Percentiles rank a stretch among this genome's conserved stretches.
Evolutionary conservation across 2,888 invertebrate species (phyloP).

Genomic region (Trichogramma evanescens): DNA sequence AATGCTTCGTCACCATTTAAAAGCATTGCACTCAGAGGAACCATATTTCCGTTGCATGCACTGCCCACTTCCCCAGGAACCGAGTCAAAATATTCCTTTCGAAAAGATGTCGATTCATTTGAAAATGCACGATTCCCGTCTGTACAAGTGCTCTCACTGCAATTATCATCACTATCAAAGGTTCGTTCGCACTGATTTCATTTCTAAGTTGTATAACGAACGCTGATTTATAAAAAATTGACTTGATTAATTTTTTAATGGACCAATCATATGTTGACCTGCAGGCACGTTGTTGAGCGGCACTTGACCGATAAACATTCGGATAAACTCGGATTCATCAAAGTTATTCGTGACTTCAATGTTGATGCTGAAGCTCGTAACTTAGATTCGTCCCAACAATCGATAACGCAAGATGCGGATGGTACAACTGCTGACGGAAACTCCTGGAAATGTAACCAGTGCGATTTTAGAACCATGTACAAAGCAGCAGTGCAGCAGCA

Average conservation of each 20-base stretch:
- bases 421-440: conserved; percentile 46
- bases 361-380: too few relatives aligned
- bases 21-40: conserved; percentile 61
- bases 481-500: conserved; percentile 58
- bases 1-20: conserved; percentile 67
- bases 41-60: conserved; percentile 63
- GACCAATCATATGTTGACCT: not conserved
- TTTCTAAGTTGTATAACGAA: not conserved
- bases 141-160: conserved; percentile 70
- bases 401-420: too few relatives aligned
- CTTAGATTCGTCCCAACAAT: too few relatives aligned
- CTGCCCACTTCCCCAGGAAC: conserved; percentile 53
- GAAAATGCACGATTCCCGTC: conserved; percentile 64
- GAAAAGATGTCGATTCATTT: conserved; percentile 66
- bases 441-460: conserved; percentile 66
- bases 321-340: conserved; percentile 48
- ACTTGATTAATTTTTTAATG: not conserved
- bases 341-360: conserved; percentile 44
- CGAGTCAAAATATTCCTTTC: conserved; percentile 47
- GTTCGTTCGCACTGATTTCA: conserved; percentile 29
- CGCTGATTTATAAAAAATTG: not conserved
- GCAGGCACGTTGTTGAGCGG: conserved; percentile 54
- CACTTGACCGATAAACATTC: conserved; percentile 60
- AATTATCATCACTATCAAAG: conserved; percentile 58
- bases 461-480: conserved; percentile 56